Base-by-base conservation (phyloP, 2,888 invertebrate species). In the Ischnus inquisitorius region DNA sequence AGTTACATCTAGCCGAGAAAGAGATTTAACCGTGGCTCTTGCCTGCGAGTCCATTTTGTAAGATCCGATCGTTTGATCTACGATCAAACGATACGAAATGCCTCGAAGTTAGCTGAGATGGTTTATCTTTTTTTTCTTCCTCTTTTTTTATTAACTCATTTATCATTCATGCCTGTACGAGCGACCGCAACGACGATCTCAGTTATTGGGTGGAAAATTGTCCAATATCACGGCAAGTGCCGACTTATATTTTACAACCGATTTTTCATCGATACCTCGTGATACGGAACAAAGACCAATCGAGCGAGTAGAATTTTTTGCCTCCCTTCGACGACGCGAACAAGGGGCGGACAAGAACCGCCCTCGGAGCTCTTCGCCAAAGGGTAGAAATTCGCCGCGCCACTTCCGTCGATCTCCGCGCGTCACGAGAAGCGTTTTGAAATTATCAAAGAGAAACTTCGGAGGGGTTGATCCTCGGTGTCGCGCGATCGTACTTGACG, bases 41-140 rank as follows among this genome's bases (percentile, higher is more conserved):
- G 64, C 48, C 67, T 72, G 78, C 68, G 48, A 84, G 57, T 78
- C 69, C 69, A 64, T 64, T 78, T 78, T 78, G 81, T 78, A 74
- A 25, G 78, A 81, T 71, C 57, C 51, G 68, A 84, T 84, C 81
- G 48, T 78, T 34, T 75, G 84, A 84, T 84, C 84, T 78, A 28
- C 78, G 68, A 84, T 75, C 81, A 41, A 69, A 60, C 71, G 81
- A 84, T 75, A 81, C 64, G 69, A 48, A 81, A 78, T 65, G 74
- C 64, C 60, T 74, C 72, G 62, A 22, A 78, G 68, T 74, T 64
- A 57, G 68, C 74, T 41, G 39, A 41, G 60, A 65, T 19, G 19
- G 39, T 22, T 22, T 22, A 8, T 19, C 41, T 25, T 51, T 74
- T 64, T 41, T 39, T 68, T 25, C 10, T 62, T 79, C 46, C 43